Evolutionary conservation across 2,113 vertebrate species (phyloP), one percentile per base, ranked within the genome.

Genomic region (Danio rerio): DNA sequence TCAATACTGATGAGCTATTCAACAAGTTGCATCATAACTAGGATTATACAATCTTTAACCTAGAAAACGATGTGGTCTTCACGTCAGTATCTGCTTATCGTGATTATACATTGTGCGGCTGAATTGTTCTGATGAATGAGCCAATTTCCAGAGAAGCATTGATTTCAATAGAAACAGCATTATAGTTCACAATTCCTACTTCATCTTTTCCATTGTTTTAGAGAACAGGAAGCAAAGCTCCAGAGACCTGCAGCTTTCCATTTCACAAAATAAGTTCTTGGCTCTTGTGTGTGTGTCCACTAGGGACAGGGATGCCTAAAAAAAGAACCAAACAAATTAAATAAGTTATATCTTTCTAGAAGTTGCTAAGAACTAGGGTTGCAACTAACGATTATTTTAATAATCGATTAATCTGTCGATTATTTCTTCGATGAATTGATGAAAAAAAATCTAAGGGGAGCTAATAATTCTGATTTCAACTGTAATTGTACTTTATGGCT

Each of bases 1-100:
- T 79, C 9, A 56, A 15, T 16, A 52, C 16, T 40, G 13, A 63
- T 65, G 6, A 20, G 56, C 20, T 49, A 31, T n/a, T 72, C 9
- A 40, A 21, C 50, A 49, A 31, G 13, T 52, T 42, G 5, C 5
- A 16, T 18, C 31, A 53, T 73, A 43, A 63, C 21, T 11, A 16
- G 43, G 42, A 61, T 85, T 85, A 80, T 47, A 61, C 31, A 82
- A 79, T 43, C 40, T 74, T n/a, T 80, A 58, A 75, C 81, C 84
- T 70, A 80, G 45, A 82, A 66, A 76, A 20, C 12, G 21, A 59
- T 12, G 12, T 16, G 45, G 5, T 7, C 8, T 11, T 49, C 8
- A 40, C n/a, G 13, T 43, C 16, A 75, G 18, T 8, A 31, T 74
- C 8, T 18, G 42, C 10, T 42, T n/a, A 43, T 11, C 8, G 0